phyloP scores from a whole-genome alignment of 2,888 invertebrate species.

The Rugalucina vietnamica region DNA sequence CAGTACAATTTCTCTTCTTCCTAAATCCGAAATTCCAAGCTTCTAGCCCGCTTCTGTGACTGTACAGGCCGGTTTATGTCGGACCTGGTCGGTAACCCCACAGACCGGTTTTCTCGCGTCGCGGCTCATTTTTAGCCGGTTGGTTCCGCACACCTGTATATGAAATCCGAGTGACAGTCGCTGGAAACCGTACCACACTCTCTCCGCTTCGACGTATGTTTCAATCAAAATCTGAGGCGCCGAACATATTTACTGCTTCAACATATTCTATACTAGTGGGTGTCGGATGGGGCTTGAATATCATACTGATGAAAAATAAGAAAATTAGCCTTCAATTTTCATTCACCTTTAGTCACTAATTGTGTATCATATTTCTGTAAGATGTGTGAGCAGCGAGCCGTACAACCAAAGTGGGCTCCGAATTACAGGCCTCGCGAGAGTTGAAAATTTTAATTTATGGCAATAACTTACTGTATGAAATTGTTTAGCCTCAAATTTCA shows the following conservation, averaged over 20 bases:
- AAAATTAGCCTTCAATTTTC: constrained; percentile 14
- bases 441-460: not conserved
- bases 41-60: too few relatives aligned
- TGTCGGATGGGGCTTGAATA: not conserved
- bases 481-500: constrained; percentile 6
- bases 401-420: constrained; percentile 1
- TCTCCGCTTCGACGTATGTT: not conserved
- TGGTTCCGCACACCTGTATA: not conserved
- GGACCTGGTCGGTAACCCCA: too few relatives aligned
- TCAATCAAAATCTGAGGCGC: not conserved
- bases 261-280: not conserved
- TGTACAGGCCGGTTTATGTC: too few relatives aligned
- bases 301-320: not conserved
- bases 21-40: too few relatives aligned
- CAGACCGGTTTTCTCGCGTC: too few relatives aligned
- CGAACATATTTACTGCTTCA: not conserved
- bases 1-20: too few relatives aligned
- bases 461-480: not conserved
- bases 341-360: constrained; percentile 7
- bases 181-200: not conserved
- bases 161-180: constrained; percentile 2
- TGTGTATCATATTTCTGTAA: constrained; percentile 1
- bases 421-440: not conserved
- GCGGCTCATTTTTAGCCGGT: too few relatives aligned
- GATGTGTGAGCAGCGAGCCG: not conserved